Base-by-base conservation (phyloP, 2,888 invertebrate genomes). In the Arenicola marina region DNA sequence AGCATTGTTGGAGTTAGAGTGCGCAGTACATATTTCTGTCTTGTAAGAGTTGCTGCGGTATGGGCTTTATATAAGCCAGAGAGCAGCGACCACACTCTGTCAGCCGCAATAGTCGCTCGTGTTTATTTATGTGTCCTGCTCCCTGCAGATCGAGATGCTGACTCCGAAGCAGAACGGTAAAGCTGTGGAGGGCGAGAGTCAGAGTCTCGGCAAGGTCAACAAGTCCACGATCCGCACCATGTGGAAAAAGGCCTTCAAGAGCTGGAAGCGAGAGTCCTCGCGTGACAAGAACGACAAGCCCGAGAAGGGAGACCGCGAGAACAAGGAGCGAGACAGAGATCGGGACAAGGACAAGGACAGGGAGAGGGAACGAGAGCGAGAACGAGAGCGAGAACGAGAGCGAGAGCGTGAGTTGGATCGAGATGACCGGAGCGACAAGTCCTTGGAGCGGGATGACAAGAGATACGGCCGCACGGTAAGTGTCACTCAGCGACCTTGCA, bases 231-330 rank as follows among this genome's bases (percentile, higher is more conserved):
- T 95, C 89, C 95, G 95, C 87, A 93, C 92, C 83, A 95, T 95
- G 87, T 96, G 96, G 96, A 87, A 95, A 78, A 96, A 95, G 85
- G 96, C 96, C 71, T 94, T 96, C 87, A 91, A 93, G 84, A 94
- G 93, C 85, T 87, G 96, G 73, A 79, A 79, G 66, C n/a, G n/a
- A n/a, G 32, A 56, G 15, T 32, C 29, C 24, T 32, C 51, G 32
- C 33, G 54, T 24, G 11, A 7, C 18, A 59, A 55, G 26, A 28
- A 44, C 4, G 24, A 57, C 4, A 4, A 7, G 33, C 18, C 11
- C 11, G 15, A 7, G 28, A 11, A 21, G 11, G 31, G 31, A 53
- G 33, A 33, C 11, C 15, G 38, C 11, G 21, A 4, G 21, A 26
- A 38, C 7, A 48, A 48, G 21, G 48, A 48, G 38, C n/a, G n/a